Conservation (phyloP, 2,113 vertebrate species). For the Ahaetulla prasina region DNA sequence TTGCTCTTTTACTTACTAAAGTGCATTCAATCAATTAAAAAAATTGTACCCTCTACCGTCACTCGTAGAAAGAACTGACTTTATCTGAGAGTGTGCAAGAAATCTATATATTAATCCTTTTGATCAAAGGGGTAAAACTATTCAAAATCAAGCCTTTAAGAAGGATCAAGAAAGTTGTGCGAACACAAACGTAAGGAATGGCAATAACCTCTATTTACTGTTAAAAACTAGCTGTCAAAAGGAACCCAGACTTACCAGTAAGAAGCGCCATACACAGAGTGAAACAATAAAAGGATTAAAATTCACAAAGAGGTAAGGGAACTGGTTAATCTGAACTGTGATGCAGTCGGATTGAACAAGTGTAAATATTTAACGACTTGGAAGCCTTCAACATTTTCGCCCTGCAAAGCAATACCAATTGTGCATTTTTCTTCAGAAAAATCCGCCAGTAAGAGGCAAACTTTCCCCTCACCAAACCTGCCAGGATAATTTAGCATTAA, state of each 20-base stretch:
- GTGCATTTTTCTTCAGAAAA: neutral
- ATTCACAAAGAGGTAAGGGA: neutral
- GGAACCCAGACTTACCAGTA: neutral
- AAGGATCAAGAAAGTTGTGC: neutral
- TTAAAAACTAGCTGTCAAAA: neutral
- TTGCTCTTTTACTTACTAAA: neutral
- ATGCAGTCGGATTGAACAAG: neutral
- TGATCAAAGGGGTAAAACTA: neutral
- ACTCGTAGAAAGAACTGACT: neutral
- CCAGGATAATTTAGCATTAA: neutral
- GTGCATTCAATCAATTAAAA: neutral
- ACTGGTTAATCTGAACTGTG: neutral
- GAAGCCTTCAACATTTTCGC: neutral
- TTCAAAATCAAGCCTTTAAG: neutral
- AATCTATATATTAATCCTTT: neutral
- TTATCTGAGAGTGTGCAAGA: neutral
- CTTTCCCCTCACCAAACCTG: neutral
- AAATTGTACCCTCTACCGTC: neutral
- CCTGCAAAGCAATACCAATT: neutral
- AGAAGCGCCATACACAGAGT: neutral
- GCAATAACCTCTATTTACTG: neutral
- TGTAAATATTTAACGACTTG: neutral
- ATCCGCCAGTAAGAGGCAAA: neutral
- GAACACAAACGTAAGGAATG: neutral
- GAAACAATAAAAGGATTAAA: neutral